Evolutionary conservation across 2,888 invertebrate species (phyloP).

Genomic region (Trissolcus brochymenae): DNA sequence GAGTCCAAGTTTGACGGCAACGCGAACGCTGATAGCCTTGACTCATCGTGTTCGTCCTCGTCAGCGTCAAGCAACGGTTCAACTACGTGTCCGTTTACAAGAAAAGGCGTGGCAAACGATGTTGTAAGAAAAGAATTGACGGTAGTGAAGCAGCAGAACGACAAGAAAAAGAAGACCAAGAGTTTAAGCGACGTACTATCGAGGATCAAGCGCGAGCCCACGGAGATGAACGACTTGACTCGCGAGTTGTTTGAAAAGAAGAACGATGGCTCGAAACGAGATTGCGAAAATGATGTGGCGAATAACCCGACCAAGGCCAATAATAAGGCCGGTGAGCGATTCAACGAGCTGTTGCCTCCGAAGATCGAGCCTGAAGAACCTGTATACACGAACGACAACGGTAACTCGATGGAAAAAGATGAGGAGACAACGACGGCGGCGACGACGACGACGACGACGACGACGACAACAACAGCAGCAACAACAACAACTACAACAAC

Average conservation of each 20-base stretch:
- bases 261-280: conserved; percentile 70
- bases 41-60: conserved; percentile 58
- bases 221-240: conserved; percentile 77
- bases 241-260: conserved; percentile 74
- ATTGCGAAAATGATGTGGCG: conserved; percentile 65
- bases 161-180: conserved; percentile 79
- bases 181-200: conserved; percentile 80
- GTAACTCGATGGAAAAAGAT: conserved; percentile 7
- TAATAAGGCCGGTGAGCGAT: conserved; percentile 70
- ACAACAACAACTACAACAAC: conserved; percentile 50
- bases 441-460: conserved; percentile 6
- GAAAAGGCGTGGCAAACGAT: conserved; percentile 54
- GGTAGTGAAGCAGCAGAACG: conserved; percentile 69
- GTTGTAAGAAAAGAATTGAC: conserved; percentile 61
- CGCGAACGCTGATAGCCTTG: conserved; percentile 55
- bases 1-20: conserved; percentile 62
- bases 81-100: conserved; percentile 32
- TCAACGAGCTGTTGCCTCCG: conserved; percentile 63
- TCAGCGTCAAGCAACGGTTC: conserved; percentile 28
- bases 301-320: conserved; percentile 66
- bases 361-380: conserved; percentile 61
- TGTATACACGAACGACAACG: conserved; percentile 26
- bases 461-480: conserved; percentile 46
- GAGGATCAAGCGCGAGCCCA: conserved; percentile 80
- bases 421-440: conserved; percentile 51